phyloP scores from a whole-genome alignment of 2,113 vertebrate species.

The Microcebus jonahi region DNA sequence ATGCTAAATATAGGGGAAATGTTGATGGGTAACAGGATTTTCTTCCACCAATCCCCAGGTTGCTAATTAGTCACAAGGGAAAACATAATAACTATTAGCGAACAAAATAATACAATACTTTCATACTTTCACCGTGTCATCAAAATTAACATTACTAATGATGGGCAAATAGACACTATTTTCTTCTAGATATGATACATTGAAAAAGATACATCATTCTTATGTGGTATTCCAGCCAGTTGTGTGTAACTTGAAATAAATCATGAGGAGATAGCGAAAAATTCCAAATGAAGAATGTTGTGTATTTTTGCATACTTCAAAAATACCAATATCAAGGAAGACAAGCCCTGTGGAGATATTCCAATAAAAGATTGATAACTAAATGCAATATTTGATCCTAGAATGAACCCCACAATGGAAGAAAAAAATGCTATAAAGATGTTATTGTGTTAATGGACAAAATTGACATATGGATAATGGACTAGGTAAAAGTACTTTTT shows the following conservation, averaged over 20 bases:
- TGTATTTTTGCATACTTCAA: not conserved
- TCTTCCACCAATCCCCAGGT: not conserved
- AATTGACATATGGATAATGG: not conserved
- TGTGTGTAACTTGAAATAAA: not conserved
- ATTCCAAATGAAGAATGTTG: not conserved
- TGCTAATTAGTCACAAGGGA: not conserved
- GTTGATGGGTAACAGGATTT: not conserved
- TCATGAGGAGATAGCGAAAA: not conserved
- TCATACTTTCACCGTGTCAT: not conserved
- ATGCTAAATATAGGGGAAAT: not conserved
- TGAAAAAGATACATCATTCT: not conserved
- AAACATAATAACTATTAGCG: not conserved
- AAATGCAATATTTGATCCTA: not conserved
- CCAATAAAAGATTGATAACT: not conserved
- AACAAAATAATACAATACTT: not conserved
- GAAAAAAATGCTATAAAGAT: slow-evolving; percentile 1
- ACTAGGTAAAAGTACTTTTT: not conserved
- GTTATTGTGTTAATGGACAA: not conserved
- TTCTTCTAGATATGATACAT: not conserved
- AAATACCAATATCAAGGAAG: not conserved
- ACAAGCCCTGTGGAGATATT: not conserved
- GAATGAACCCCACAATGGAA: not conserved
- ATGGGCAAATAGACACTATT: not conserved
- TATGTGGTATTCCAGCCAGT: not conserved
- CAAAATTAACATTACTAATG: not conserved